Conservation (phyloP, 2,888 invertebrate species). For the Andrena bicolor region DNA sequence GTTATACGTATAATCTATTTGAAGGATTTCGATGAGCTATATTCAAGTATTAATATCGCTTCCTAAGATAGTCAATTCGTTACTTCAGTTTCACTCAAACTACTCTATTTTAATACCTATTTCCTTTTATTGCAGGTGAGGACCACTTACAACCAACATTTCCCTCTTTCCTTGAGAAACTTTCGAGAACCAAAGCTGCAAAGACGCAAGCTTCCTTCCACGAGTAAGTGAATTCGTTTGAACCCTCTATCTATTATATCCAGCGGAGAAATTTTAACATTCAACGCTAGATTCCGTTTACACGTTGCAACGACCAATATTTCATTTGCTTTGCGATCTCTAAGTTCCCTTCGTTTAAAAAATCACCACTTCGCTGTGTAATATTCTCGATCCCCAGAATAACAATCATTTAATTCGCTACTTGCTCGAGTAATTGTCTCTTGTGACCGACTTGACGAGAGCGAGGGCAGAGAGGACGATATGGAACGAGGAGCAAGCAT, state of each 20-base stretch:
- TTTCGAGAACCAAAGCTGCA: not conserved
- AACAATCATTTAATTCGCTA: slow-evolving; percentile 16
- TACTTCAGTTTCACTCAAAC: not conserved
- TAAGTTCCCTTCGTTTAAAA: not conserved
- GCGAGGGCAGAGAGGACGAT: not conserved
- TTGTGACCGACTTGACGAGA: not conserved
- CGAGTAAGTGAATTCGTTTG: not conserved
- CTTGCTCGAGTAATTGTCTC: slow-evolving; percentile 15
- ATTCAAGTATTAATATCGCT: too few relatives aligned
- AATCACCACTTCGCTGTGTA: not conserved
- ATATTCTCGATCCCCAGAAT: not conserved
- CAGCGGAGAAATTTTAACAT: not conserved
- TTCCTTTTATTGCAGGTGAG: not conserved
- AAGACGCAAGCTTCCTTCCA: not conserved
- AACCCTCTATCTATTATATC: not conserved
- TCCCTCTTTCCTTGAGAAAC: not conserved
- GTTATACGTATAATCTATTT: not conserved
- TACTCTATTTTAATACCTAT: not conserved
- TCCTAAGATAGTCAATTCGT: not conserved
- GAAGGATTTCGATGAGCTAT: not conserved
- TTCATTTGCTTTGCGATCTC: not conserved
- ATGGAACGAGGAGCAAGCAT: slow-evolving; percentile 1
- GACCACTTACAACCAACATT: not conserved
- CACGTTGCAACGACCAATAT: not conserved
- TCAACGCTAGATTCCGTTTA: not conserved